Base-by-base conservation (phyloP, 1,140 invertebrate genomes). In the Portunus trituberculatus region DNA sequence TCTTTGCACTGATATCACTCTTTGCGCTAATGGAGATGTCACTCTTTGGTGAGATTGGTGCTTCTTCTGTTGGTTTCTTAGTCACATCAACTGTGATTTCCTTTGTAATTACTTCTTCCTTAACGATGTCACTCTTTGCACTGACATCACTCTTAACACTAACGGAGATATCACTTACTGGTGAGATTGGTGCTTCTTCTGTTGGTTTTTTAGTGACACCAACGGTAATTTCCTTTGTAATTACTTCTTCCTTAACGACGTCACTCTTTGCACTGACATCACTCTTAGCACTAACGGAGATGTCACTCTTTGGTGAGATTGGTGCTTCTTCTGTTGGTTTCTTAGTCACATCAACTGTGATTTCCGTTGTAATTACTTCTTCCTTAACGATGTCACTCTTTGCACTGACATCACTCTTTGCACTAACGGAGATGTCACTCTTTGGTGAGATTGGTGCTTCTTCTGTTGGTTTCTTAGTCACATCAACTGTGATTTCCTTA, bases 111-210 rank as follows among this genome's bases (percentile, higher is more conserved):
- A 31, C 29, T 93, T 48, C 94, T 52, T 52, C 48, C 48, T 0
- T 82, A 6, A 52, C 48, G 0, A 59, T 59, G 2, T 94, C 93
- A 59, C 89, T 46, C 46, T 52, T 32, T 16, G 46, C 16, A 25
- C 32, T 46, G 10, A 92, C 31, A 25, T 92, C 94, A 95, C 94
- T 95, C n/a, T 93, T 87, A 86, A 31, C 45, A 93, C 95, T 93
- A 52, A 93, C 93, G 39, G 93, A 93, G 32, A 93, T 93, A 32
- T 93, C 93, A 88, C 82, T 93, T n/a, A 83, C 94, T 59, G 95
- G 89, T 29, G 95, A 93, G 20, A 94, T 52, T 45, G 89, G 93
- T 59, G 96, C 96, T 48, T 96, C 96, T 32, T 96, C 96, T 90
- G 96, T 95, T 89, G 96, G 92, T 6, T 96, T 46, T 31, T 83